phyloP scores from a whole-genome alignment of 1,140 invertebrate species.

The Oncopodura yosiiana region DNA sequence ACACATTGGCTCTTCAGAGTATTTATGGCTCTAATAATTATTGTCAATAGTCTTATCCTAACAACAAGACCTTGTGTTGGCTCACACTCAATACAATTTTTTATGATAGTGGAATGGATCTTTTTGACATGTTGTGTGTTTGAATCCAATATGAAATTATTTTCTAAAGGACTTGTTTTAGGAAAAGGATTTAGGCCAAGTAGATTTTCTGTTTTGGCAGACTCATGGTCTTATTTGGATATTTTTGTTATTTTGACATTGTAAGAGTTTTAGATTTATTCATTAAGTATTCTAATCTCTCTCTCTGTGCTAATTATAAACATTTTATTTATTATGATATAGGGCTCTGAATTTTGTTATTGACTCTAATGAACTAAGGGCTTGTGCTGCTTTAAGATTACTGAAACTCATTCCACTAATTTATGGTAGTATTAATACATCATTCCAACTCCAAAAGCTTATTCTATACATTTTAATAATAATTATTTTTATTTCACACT shows the following conservation, averaged over 20 bases:
- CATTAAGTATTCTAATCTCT: too few relatives aligned
- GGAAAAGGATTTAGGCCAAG: too few relatives aligned
- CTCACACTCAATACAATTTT: not conserved
- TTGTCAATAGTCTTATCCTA: constrained; percentile 6
- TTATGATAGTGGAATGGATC: not conserved
- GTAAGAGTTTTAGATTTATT: not conserved
- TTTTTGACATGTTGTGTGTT: constrained; percentile 8
- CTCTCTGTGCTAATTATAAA: not conserved
- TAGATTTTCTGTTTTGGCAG: constrained; percentile 5
- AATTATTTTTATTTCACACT: too few relatives aligned
- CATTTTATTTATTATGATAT: not conserved
- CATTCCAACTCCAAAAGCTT: too few relatives aligned
- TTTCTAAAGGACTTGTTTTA: constrained; percentile 2
- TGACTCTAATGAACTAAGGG: not conserved
- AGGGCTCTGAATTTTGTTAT: not conserved
- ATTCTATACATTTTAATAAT: too few relatives aligned
- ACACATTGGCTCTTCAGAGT: constrained; percentile 9
- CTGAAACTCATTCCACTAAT: constrained; percentile 7
- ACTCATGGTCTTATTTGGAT: constrained; percentile 2
- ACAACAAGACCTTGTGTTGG: not conserved
- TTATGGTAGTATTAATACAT: not conserved
- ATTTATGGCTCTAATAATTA: not conserved
- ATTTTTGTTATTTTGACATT: constrained; percentile 1
- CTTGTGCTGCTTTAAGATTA: not conserved
- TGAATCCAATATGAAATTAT: constrained; percentile 1